Evolutionary conservation across 2,113 vertebrate genomes (phyloP).

Genomic region (Illadopsis cleaveri): DNA sequence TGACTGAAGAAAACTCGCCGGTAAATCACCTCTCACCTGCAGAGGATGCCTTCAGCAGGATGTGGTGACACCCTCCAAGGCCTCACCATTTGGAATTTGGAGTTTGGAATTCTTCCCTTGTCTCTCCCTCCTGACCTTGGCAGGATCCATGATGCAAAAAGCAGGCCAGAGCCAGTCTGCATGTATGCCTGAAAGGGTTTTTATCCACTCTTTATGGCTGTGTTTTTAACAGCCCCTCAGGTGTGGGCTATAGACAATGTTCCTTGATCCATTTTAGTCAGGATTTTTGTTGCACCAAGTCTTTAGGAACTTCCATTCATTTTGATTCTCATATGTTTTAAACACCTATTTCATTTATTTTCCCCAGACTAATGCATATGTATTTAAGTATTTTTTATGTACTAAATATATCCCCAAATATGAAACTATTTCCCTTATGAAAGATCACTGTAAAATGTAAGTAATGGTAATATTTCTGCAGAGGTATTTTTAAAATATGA

Average conservation of each 20-base stretch:
- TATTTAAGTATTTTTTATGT: neutral
- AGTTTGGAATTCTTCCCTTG: neutral
- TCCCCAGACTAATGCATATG: neutral
- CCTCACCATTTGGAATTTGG: neutral
- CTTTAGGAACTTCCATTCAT: neutral
- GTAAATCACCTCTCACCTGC: neutral
- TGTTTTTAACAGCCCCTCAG: neutral
- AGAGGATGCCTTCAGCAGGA: neutral
- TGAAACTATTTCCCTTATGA: neutral
- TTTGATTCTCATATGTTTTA: neutral
- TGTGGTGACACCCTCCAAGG: neutral
- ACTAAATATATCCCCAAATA: neutral
- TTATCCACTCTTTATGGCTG: neutral
- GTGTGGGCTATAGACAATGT: neutral
- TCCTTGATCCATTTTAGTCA: neutral
- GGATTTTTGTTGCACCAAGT: neutral
- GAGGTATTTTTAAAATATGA: neutral
- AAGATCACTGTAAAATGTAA: neutral
- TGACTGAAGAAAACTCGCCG: neutral
- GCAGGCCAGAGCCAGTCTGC: neutral
- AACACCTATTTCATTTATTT: fast-evolving
- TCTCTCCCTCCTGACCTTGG: neutral
- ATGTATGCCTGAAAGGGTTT: neutral
- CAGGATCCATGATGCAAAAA: neutral
- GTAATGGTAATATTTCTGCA: neutral